These are phyloP conservation scores for Trichogramma pretiosum DNA, from an alignment of 1,140 invertebrate species.

Conservation along the genomic window DNA sequence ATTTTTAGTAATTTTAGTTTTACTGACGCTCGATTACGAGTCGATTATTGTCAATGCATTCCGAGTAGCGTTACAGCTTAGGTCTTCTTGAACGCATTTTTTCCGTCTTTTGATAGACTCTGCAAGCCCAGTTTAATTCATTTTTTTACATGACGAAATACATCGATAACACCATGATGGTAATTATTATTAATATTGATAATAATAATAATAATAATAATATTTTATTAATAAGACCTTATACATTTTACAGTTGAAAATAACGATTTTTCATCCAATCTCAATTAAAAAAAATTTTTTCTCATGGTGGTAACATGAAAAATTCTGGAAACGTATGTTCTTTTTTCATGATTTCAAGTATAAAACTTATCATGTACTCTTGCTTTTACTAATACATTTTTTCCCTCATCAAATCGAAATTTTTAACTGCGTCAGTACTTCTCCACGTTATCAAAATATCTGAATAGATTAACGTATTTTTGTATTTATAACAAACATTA, in stretches of 20 bases:
- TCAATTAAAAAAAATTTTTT: no score
- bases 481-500: background rate
- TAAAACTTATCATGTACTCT: slow-evolving; percentile 7
- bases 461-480: slow-evolving; percentile 40
- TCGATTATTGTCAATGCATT: slow-evolving; percentile 45
- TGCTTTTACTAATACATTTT: background rate
- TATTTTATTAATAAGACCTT: slow-evolving; percentile 6
- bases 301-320: no score
- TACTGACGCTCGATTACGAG: no score
- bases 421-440: background rate
- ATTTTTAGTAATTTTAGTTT: no score
- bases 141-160: no score
- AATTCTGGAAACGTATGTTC: no score
- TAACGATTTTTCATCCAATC: no score
- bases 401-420: background rate
- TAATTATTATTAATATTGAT: no score
- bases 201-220: slow-evolving; percentile 9
- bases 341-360: no score
- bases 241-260: no score
- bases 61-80: slow-evolving; percentile 38
- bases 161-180: no score
- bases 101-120: slow-evolving; percentile 1
- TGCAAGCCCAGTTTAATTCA: slow-evolving; percentile 6
- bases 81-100: slow-evolving; percentile 17
- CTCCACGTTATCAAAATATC: slow-evolving; percentile 32